Conservation (phyloP, 1,140 invertebrate genomes). For the Aphis craccivora region DNA sequence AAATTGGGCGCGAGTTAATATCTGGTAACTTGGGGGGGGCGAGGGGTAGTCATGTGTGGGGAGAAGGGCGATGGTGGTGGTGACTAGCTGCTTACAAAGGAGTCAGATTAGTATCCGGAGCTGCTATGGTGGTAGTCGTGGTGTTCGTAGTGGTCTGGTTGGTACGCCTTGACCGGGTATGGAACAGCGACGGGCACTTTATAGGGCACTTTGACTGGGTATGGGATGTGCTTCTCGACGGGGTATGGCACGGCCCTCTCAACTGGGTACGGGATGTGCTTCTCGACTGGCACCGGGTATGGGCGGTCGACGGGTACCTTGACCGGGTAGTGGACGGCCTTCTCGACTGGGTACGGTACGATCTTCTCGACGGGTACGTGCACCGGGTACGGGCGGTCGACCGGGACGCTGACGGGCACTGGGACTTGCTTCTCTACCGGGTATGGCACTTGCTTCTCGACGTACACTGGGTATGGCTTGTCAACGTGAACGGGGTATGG, state of each 20-base stretch:
- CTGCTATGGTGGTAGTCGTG: constrained; percentile 63
- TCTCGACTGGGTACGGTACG: constrained; percentile 59
- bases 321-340: constrained; percentile 68
- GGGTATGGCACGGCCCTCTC: constrained; percentile 67
- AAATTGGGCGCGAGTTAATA: constrained; percentile 33
- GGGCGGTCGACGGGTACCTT: constrained; percentile 73
- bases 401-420: constrained; percentile 60
- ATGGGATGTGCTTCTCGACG: constrained; percentile 76
- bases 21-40: not conserved
- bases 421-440: constrained; percentile 63
- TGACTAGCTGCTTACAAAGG: constrained; percentile 68
- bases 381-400: constrained; percentile 61
- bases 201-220: constrained; percentile 70
- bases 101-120: constrained; percentile 69
- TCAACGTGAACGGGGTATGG: constrained; percentile 68
- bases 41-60: no score
- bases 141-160: constrained; percentile 72
- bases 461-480: constrained; percentile 72
- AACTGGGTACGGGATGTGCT: constrained; percentile 69
- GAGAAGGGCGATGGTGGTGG: not conserved
- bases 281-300: constrained; percentile 64
- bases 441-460: constrained; percentile 72
- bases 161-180: constrained; percentile 65
- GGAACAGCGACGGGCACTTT: constrained; percentile 68
- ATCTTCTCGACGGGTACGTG: constrained; percentile 60